These are phyloP conservation scores for Campoletis raptor DNA, from an alignment of 2,888 invertebrate species.

Conservation along the genomic window DNA sequence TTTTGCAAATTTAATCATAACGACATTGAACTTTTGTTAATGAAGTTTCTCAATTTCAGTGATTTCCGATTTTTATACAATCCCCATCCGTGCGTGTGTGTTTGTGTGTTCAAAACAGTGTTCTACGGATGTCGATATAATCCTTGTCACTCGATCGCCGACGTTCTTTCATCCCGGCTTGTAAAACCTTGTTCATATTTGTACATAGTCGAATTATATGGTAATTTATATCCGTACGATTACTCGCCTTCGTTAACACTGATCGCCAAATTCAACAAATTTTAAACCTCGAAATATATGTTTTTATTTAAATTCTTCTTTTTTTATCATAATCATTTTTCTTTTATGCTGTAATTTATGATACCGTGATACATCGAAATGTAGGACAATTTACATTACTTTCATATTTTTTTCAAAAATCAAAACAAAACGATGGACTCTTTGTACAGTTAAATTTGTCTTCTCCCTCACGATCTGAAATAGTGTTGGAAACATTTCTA, in stretches of 20 bases:
- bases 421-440: too few species aligned
- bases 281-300: background rate
- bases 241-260: constrained; percentile 73
- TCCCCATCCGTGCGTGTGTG: background rate
- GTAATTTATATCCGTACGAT: constrained; percentile 75
- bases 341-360: background rate
- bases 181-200: constrained; percentile 81
- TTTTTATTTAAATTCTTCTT: constrained; percentile 7
- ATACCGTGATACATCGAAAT: background rate
- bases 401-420: too few species aligned
- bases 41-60: background rate
- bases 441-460: too few species aligned
- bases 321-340: background rate
- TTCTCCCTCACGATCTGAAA: too few species aligned
- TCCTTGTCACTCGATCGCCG: constrained; percentile 42
- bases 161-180: constrained; percentile 72
- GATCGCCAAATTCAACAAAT: constrained; percentile 21
- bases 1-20: background rate
- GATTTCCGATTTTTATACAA: constrained; percentile 8
- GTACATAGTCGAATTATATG: constrained; percentile 79
- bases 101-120: background rate
- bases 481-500: too few species aligned
- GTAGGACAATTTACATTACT: background rate
- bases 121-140: constrained; percentile 12
- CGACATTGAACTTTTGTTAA: background rate